Conservation (phyloP, 2,113 vertebrate species). For the Atrichornis clamosus region DNA sequence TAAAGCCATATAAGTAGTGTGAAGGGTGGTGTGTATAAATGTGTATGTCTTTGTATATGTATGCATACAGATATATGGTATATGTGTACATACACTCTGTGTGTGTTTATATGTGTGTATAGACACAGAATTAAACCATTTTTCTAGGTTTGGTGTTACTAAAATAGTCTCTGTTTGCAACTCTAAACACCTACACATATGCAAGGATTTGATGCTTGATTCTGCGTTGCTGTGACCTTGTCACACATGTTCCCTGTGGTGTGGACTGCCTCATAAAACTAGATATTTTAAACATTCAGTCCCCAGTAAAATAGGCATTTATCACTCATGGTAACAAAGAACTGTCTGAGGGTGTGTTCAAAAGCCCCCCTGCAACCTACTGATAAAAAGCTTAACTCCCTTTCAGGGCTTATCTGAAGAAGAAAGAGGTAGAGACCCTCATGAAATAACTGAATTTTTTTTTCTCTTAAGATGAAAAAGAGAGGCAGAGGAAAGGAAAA, state of each 20-base stretch:
- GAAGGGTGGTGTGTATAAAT: neutral
- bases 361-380: constrained; percentile 46
- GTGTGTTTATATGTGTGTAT: neutral
- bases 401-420: constrained; percentile 54
- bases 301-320: neutral
- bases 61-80: neutral
- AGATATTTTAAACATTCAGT: constrained; percentile 1
- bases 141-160: neutral
- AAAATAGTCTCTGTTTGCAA: neutral
- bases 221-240: neutral
- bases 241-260: neutral
- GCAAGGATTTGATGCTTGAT: neutral
- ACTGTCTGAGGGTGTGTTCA: constrained; percentile 39
- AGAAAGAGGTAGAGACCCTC: constrained; percentile 32
- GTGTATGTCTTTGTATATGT: neutral
- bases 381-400: constrained; percentile 68
- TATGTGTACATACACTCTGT: neutral
- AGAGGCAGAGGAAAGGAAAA: neutral
- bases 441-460: neutral
- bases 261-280: neutral
- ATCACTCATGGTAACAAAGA: neutral
- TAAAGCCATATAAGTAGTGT: neutral
- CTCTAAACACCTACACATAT: neutral
- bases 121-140: neutral
- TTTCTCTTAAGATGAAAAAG: neutral